Evolutionary conservation across 2,797 vertebrate genomes (phyloP).

Genomic region (Bucorvus abyssinicus): DNA sequence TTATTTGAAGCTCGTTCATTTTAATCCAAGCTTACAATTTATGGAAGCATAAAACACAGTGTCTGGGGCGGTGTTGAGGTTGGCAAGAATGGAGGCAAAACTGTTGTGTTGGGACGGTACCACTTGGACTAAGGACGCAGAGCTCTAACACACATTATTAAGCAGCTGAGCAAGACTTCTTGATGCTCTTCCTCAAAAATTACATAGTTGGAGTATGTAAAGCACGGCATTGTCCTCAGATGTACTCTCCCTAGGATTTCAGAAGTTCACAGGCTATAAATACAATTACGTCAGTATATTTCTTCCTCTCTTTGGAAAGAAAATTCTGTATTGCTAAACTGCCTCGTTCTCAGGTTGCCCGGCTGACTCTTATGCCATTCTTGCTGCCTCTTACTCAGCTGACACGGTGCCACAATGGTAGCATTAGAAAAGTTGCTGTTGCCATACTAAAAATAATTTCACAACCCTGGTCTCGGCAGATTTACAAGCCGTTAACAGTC

Average conservation of each 20-base stretch:
- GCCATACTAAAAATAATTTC: constrained; percentile 8
- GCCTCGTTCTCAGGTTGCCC: constrained; percentile 26
- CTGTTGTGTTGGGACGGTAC: not conserved
- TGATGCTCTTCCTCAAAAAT: not conserved
- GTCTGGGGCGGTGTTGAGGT: not conserved
- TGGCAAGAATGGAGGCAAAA: not conserved
- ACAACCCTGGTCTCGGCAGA: not conserved
- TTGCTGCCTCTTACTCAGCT: constrained; percentile 1
- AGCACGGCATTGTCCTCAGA: not conserved
- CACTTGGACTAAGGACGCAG: not conserved
- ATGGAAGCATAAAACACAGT: not conserved
- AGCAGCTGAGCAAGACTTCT: not conserved
- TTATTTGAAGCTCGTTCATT: not conserved
- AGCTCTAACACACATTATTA: not conserved
- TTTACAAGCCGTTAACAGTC: constrained; percentile 55
- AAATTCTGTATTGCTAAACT: not conserved
- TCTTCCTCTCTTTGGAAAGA: not conserved
- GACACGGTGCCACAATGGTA: not conserved
- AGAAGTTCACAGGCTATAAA: constrained; percentile 9
- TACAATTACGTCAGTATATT: not conserved
- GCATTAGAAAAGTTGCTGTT: constrained; percentile 6
- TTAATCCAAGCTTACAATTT: not conserved
- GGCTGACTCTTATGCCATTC: not conserved
- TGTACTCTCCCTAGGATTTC: not conserved
- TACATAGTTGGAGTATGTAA: not conserved